Evolutionary conservation across 2,888 invertebrate species (phyloP).

Genomic region (Parnassius glacialis): DNA sequence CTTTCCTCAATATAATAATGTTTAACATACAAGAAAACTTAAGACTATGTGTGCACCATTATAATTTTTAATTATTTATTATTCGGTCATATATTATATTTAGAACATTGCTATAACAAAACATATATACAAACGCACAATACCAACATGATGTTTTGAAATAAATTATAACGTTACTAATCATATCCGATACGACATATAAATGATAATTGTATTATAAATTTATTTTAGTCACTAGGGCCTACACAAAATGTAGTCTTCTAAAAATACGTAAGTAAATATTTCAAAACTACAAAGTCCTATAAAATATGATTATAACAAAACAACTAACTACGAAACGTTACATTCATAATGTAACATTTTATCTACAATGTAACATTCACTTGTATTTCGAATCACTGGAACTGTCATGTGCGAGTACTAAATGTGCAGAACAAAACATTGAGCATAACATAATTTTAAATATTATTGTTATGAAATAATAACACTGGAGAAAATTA

Average conservation of each 20-base stretch:
- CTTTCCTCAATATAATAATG: no score
- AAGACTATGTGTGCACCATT: not conserved
- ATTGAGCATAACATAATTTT: slow-evolving; percentile 8
- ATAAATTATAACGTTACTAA: slow-evolving; percentile 11
- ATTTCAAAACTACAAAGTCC: slow-evolving; percentile 58
- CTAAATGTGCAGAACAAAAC: slow-evolving; percentile 6
- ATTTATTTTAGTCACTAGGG: slow-evolving; percentile 6
- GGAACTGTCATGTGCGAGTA: slow-evolving; percentile 13
- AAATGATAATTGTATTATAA: slow-evolving; percentile 9
- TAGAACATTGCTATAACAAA: not conserved
- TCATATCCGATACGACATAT: not conserved
- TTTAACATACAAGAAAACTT: not conserved
- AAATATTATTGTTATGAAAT: not conserved
- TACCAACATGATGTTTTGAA: not conserved
- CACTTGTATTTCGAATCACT: slow-evolving; percentile 9
- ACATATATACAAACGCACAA: slow-evolving; percentile 1
- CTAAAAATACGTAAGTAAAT: slow-evolving; percentile 49
- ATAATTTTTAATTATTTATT: no score
- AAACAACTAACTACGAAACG: slow-evolving; percentile 39
- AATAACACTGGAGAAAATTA: slow-evolving; percentile 9
- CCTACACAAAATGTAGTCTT: slow-evolving; percentile 29
- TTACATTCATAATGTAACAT: slow-evolving; percentile 33
- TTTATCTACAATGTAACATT: not conserved
- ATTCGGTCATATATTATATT: no score
- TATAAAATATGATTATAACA: slow-evolving; percentile 62